phyloP scores from a whole-genome alignment of 2,797 vertebrate genomes.

The Euphonia xanthogaster region DNA sequence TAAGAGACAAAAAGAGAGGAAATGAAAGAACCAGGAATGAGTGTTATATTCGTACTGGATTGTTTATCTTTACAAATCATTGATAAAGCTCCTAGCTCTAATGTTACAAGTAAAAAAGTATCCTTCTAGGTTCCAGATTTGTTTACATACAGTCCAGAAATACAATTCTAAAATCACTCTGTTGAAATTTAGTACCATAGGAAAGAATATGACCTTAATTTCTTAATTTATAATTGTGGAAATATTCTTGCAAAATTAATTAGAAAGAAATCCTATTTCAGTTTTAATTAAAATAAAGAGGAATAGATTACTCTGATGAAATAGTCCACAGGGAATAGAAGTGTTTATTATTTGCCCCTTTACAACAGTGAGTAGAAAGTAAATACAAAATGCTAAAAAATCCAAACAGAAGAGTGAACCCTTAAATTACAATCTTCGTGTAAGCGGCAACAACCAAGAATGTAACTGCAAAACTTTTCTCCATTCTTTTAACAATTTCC shows the following conservation, averaged over 20 bases:
- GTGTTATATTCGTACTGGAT: background rate
- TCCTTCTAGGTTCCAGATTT: background rate
- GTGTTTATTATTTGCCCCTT: background rate
- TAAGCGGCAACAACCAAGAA: background rate
- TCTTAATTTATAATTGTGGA: background rate
- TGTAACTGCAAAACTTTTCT: background rate
- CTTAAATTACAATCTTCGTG: background rate
- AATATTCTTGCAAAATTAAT: background rate
- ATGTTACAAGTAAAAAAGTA: background rate
- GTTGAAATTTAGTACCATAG: background rate
- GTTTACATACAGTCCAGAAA: background rate
- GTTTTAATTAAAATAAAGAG: background rate
- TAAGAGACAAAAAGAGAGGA: background rate
- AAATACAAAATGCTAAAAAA: background rate
- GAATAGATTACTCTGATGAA: background rate
- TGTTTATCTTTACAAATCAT: background rate
- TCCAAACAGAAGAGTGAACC: background rate
- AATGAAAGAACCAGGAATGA: background rate
- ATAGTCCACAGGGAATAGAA: background rate
- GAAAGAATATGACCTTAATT: background rate
- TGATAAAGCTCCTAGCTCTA: background rate
- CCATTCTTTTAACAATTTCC: background rate
- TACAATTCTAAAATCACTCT: background rate
- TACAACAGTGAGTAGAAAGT: background rate
- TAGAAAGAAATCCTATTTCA: background rate